Base-by-base conservation (phyloP, 2,888 invertebrate genomes). In the Dryobota labecula region DNA sequence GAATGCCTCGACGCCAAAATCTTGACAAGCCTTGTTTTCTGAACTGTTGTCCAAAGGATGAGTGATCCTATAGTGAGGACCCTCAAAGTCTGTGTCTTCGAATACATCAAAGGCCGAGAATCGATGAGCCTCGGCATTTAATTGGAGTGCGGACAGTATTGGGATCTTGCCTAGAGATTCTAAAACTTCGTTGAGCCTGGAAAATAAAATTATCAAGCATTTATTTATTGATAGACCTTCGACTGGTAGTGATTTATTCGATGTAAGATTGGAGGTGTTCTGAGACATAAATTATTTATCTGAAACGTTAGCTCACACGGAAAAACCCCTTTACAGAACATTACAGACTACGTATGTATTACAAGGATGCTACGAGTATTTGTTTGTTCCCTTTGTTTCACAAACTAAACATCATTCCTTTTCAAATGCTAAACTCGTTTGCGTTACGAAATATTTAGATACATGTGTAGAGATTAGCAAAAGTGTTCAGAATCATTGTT, bases 161-260 rank as follows among this genome's bases (percentile, higher is more conserved):
- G 99, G 99, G 84, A 99, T 98, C 92, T 97, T 97, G 69, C 97
- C 97, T 75, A 99, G 95, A 78, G 97, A 97, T 79, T 97, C 96
- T 85, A 99, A 94, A 87, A 98, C 98, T 73, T 97, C 96, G 78
- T 97, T 97, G 89, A 99, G 98, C 85, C 97, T 97, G 90, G 33
- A 88, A 96, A 91, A 73, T 77, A 74, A 83, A 84, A 63, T 41
- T 68, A 67, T 45, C n/a, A 73, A n/a, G n/a, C 7, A 53, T 2
- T 73, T 7, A 73, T 41, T 58, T 63, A 53, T 58, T 51, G 49
- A 63, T 57, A 43, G 58, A 72, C 43, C 30, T 60, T 33, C 36
- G 30, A 51, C 13, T 43, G 24, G 30, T 51, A 7, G 30, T n/a
- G 54, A 30, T 76, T 45, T 30, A n/a, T 66, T 70, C 45, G 8